Percentiles rank a stretch among this genome's conserved stretches.
Evolutionary conservation across 2,888 invertebrate genomes (phyloP).

Genomic region (Melipona beecheii): DNA sequence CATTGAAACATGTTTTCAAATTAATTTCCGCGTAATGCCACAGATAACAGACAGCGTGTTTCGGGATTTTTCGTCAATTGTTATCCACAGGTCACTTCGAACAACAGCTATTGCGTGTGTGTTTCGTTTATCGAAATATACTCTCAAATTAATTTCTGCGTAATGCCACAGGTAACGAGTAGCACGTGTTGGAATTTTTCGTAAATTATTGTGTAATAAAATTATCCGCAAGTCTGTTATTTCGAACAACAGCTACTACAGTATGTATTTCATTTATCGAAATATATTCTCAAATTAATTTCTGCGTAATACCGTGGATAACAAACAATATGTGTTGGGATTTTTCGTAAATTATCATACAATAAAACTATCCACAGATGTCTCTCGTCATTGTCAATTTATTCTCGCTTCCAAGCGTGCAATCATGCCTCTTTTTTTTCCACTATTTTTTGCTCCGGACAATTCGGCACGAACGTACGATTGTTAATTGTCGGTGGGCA

Average conservation of each 20-base stretch:
- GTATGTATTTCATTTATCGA: not conserved
- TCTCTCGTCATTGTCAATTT: not conserved
- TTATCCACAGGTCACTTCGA: not conserved
- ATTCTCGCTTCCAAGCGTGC: too few species aligned
- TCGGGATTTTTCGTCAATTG: too few species aligned
- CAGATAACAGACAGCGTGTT: accelerated
- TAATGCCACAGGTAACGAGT: not conserved
- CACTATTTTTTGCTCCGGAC: not conserved
- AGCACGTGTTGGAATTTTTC: too few species aligned
- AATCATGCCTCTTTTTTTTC: not conserved
- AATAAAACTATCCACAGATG: not conserved
- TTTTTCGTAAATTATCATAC: too few species aligned
- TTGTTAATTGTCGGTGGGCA: not conserved
- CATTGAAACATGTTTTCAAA: not conserved
- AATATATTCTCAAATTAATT: too few species aligned
- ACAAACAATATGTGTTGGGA: too few species aligned
- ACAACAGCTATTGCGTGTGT: not conserved
- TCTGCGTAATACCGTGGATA: not conserved
- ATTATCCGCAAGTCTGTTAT: not conserved
- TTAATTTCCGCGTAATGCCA: too few species aligned
- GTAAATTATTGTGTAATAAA: too few species aligned
- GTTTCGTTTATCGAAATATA: not conserved
- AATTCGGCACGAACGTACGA: not conserved
- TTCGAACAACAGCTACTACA: not conserved
- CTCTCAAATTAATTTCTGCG: too few species aligned